These are phyloP conservation scores for Drosophila takahashii DNA, from an alignment of 1,140 invertebrate species.

Conservation along the genomic window DNA sequence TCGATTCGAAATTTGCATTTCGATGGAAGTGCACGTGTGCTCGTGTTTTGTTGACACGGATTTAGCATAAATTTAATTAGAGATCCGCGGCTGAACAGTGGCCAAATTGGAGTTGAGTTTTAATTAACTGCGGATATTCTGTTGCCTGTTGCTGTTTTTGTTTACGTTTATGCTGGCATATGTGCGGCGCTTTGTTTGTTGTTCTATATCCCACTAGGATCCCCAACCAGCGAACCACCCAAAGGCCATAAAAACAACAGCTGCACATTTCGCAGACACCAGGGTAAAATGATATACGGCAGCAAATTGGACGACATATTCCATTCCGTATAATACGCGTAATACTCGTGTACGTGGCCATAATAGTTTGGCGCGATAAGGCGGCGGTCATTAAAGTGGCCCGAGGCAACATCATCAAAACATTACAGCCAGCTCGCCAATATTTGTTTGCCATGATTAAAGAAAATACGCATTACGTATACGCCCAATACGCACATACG, in stretches of 20 bases:
- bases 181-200: conserved; percentile 38
- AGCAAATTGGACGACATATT: conserved; percentile 56
- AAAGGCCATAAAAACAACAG: conserved; percentile 57
- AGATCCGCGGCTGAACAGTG: neutral
- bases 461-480: conserved; percentile 38
- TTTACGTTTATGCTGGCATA: conserved; percentile 23
- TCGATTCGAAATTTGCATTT: conserved; percentile 58
- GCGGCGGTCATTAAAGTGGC: conserved; percentile 37
- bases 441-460: conserved; percentile 46
- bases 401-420: conserved; percentile 26
- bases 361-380: conserved; percentile 47
- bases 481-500: neutral
- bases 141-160: conserved; percentile 34
- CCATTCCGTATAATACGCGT: conserved; percentile 35
- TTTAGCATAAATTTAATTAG: conserved; percentile 52
- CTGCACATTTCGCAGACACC: conserved; percentile 60
- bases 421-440: conserved; percentile 11
- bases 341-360: conserved; percentile 36
- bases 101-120: conserved; percentile 32
- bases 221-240: neutral
- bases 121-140: conserved; percentile 30
- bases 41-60: conserved; percentile 28
- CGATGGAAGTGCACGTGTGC: conserved; percentile 12
- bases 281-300: conserved; percentile 48
- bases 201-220: conserved; percentile 18